Conservation (phyloP, 2,888 invertebrate species). For the Lasiommata megera region DNA sequence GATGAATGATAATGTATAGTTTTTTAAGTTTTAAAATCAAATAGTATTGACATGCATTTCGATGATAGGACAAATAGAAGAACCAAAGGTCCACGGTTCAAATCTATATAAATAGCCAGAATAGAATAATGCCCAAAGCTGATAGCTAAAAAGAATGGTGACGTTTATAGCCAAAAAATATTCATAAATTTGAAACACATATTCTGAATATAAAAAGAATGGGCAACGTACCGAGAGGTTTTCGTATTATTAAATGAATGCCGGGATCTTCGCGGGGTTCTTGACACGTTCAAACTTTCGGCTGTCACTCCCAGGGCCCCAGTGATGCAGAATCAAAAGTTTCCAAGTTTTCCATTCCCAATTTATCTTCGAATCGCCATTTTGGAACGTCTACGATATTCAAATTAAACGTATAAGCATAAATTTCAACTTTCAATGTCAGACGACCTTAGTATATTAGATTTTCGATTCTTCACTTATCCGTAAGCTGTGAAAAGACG, state of each 20-base stretch:
- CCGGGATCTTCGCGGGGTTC: slow-evolving; percentile 15
- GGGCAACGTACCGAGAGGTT: slow-evolving; percentile 8
- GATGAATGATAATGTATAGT: too few species aligned
- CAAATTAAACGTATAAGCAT: slow-evolving; percentile 35
- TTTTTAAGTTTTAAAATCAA: too few species aligned
- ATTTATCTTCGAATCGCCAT: slow-evolving; percentile 35
- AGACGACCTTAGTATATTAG: slow-evolving; percentile 25
- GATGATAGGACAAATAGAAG: too few species aligned
- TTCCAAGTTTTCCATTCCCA: slow-evolving; percentile 39
- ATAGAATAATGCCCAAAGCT: too few species aligned
- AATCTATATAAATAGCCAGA: too few species aligned
- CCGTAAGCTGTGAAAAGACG: slow-evolving; percentile 24
- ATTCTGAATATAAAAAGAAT: not conserved
- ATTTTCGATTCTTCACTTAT: slow-evolving; percentile 25
- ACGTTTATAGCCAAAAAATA: not conserved
- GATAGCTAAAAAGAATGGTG: too few species aligned
- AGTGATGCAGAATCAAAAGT: slow-evolving; percentile 38
- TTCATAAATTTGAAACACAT: not conserved
- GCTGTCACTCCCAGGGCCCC: slow-evolving; percentile 39
- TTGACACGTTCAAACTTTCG: slow-evolving; percentile 26
- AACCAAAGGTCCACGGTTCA: too few species aligned
- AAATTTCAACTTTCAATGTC: slow-evolving; percentile 31
- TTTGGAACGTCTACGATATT: slow-evolving; percentile 41
- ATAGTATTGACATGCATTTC: too few species aligned
- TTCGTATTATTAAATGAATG: slow-evolving; percentile 7